These are phyloP conservation scores for Nowickia ferox DNA, from an alignment of 2,888 invertebrate genomes.

Conservation along the genomic window DNA sequence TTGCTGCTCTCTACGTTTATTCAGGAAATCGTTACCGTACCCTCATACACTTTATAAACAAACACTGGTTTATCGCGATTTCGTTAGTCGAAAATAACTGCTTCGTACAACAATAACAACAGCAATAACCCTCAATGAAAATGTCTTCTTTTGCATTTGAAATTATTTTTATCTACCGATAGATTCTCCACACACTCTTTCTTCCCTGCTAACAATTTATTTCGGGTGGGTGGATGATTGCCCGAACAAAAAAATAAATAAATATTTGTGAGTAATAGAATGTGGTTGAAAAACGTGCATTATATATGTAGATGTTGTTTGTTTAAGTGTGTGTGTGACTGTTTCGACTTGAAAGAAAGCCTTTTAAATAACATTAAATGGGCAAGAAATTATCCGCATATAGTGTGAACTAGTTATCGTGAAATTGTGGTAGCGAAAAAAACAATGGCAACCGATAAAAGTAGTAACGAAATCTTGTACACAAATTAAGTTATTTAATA, in stretches of 20 bases:
- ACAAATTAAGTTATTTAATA: too few relatives aligned
- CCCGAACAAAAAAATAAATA: not conserved
- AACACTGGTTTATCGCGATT: conserved; percentile 68
- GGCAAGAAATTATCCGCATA: conserved; percentile 9
- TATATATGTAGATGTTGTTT: conserved; percentile 15
- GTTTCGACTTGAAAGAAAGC: not conserved
- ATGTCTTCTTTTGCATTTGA: conserved; percentile 76
- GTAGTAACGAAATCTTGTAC: too few relatives aligned
- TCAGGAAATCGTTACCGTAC: conserved; percentile 60
- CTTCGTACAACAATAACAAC: conserved; percentile 55
- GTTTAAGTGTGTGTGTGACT: conserved; percentile 27
- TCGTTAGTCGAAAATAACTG: conserved; percentile 66
- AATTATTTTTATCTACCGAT: conserved; percentile 77
- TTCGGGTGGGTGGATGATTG: conserved; percentile 75
- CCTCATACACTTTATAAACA: conserved; percentile 64
- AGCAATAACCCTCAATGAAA: conserved; percentile 67
- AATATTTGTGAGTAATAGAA: conserved; percentile 8
- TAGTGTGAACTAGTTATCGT: conserved; percentile 49
- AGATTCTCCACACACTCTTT: conserved; percentile 73
- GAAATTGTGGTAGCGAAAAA: not conserved
- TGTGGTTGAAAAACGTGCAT: conserved; percentile 51
- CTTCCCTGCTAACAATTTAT: conserved; percentile 75
- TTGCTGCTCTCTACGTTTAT: conserved; percentile 14
- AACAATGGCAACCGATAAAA: not conserved
- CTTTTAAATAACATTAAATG: not conserved